Percentiles rank a stretch among this genome's conserved stretches.
These are phyloP conservation scores for Poeciliopsis turrubarensis DNA, from an alignment of 2,113 vertebrate species.

Conservation along the genomic window DNA sequence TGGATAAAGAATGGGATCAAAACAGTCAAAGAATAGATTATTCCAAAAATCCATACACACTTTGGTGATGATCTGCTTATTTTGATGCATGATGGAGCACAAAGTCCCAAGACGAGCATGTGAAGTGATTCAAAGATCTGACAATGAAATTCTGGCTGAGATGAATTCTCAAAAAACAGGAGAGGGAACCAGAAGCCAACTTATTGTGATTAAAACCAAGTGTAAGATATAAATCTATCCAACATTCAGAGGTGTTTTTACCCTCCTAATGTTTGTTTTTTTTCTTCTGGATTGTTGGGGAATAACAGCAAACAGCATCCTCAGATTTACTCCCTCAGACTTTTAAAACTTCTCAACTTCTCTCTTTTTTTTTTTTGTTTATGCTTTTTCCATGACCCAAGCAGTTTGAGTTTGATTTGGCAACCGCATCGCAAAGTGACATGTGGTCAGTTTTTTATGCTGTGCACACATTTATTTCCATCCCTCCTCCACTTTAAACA, in stretches of 20 bases:
- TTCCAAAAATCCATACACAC: background rate
- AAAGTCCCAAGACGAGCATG: background rate
- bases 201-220: background rate
- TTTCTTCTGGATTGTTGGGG: background rate
- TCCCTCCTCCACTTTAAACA: conserved; percentile 7
- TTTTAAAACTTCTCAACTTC: background rate
- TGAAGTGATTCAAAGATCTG: background rate
- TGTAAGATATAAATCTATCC: background rate
- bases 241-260: background rate
- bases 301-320: background rate
- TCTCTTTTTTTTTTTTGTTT: background rate
- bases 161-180: background rate
- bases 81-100: background rate
- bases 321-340: background rate
- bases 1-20: background rate
- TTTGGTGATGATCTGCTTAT: background rate
- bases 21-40: background rate
- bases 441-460: background rate
- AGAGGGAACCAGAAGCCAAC: background rate
- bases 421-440: conserved; percentile 9
- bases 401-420: conserved; percentile 18
- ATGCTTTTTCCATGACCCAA: background rate
- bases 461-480: conserved; percentile 9
- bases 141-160: background rate
- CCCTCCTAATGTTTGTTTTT: background rate